phyloP scores from a whole-genome alignment of 2,888 invertebrate genomes.

The Perithous albicinctus region DNA sequence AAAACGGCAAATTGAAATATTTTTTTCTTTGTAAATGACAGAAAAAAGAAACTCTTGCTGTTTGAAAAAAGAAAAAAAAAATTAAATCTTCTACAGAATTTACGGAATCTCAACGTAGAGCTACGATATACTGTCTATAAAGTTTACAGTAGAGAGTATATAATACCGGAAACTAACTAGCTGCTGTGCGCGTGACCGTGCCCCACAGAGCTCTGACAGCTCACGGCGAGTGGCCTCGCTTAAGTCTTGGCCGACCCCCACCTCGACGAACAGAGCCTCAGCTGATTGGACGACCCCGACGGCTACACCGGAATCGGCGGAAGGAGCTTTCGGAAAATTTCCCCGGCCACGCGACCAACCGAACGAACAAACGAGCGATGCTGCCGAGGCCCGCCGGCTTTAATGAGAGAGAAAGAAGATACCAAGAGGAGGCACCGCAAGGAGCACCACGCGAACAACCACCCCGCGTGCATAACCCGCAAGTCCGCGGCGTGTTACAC shows the following conservation, averaged over 20 bases:
- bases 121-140: conserved; percentile 47
- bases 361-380: conserved; percentile 52
- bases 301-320: conserved; percentile 79
- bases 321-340: conserved; percentile 83
- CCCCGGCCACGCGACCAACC: conserved; percentile 74
- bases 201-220: conserved; percentile 85
- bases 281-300: conserved; percentile 78
- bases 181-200: conserved; percentile 84
- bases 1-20: too few species aligned
- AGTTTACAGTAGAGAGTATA: conserved; percentile 7
- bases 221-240: conserved; percentile 85
- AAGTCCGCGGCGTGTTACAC: conserved; percentile 56
- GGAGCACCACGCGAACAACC: conserved; percentile 53
- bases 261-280: conserved; percentile 74
- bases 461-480: conserved; percentile 59
- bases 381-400: conserved; percentile 54
- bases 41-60: not conserved
- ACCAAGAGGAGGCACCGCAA: conserved; percentile 14
- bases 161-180: conserved; percentile 70
- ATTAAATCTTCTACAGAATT: conserved; percentile 24
- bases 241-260: conserved; percentile 84
- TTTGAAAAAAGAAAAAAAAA: not conserved
- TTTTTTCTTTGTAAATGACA: too few species aligned
- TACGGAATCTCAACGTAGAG: conserved; percentile 52
- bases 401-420: conserved; percentile 31